Conservation (phyloP, 2,113 vertebrate species). For the Periophthalmus modestus region DNA sequence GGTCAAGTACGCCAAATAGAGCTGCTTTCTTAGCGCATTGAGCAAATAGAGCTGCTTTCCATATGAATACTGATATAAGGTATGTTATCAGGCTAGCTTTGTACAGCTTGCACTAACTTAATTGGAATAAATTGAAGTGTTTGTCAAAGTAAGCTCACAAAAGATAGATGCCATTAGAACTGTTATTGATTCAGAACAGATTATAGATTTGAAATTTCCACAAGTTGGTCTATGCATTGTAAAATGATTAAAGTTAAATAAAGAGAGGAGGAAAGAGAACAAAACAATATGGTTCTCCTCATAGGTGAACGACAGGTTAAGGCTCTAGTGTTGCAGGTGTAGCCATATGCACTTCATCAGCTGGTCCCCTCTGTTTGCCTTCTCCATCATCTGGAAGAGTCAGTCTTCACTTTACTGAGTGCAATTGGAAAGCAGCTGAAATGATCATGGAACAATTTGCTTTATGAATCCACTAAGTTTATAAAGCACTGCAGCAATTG, state of each 20-base stretch:
- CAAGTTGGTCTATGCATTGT: too few relatives aligned
- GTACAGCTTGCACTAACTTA: background rate
- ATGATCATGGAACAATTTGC: background rate
- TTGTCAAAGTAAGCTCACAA: too few relatives aligned
- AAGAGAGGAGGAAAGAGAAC: too few relatives aligned
- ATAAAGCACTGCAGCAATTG: constrained; percentile 48
- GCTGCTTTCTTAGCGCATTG: constrained; percentile 7
- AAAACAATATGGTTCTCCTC: too few relatives aligned
- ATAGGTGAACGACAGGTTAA: background rate
- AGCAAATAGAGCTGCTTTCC: too few relatives aligned
- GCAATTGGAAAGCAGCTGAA: background rate
- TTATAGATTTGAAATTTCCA: background rate
- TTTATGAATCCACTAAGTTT: background rate
- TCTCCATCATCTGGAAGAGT: background rate
- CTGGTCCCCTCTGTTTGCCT: background rate
- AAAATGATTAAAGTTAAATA: too few relatives aligned
- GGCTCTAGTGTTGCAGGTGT: background rate
- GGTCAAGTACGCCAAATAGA: constrained; percentile 33
- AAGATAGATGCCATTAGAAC: too few relatives aligned
- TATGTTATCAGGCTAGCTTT: background rate
- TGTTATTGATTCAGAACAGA: background rate
- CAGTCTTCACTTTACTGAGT: background rate
- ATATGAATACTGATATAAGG: background rate
- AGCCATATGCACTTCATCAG: background rate
- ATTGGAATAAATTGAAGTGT: too few relatives aligned